Conservation (phyloP, 2,888 invertebrate species). For the Drosophila meridiana region DNA sequence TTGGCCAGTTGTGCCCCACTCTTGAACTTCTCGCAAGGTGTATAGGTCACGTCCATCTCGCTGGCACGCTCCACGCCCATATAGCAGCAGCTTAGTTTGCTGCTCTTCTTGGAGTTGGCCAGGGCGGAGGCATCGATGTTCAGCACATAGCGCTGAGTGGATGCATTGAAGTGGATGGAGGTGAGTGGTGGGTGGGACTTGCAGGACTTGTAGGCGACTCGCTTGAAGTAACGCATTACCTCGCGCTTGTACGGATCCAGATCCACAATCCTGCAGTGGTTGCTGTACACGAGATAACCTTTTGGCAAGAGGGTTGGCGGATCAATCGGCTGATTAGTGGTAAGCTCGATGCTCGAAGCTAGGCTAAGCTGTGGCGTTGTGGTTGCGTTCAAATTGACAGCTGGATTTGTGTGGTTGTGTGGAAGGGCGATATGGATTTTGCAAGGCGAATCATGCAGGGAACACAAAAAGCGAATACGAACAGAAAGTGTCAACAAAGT, state of each 20-base stretch:
- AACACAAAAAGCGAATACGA: neutral
- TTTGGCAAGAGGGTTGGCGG: constrained; percentile 54
- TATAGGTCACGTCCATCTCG: constrained; percentile 78
- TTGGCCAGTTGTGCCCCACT: constrained; percentile 80
- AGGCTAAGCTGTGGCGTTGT: neutral
- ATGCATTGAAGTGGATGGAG: constrained; percentile 68
- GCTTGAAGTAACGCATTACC: constrained; percentile 86
- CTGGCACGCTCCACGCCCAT: constrained; percentile 78
- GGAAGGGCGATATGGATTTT: neutral
- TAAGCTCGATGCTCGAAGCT: neutral
- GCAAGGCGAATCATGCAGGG: constrained; percentile 14
- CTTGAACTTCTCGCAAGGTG: constrained; percentile 85
- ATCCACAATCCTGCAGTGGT: constrained; percentile 88
- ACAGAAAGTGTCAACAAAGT: neutral
- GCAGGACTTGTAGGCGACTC: constrained; percentile 86
- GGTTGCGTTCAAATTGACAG: neutral
- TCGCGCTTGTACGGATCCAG: constrained; percentile 87
- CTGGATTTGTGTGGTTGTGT: constrained; percentile 1
- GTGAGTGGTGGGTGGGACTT: constrained; percentile 82
- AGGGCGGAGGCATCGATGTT: constrained; percentile 72
- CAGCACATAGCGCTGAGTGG: constrained; percentile 73
- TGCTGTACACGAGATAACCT: constrained; percentile 86
- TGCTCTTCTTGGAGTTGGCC: constrained; percentile 61
- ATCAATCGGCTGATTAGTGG: constrained; percentile 21
- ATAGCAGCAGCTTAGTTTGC: constrained; percentile 81